phyloP scores from a whole-genome alignment of 2,797 vertebrate genomes.

The Scomberomorus guttatus region DNA sequence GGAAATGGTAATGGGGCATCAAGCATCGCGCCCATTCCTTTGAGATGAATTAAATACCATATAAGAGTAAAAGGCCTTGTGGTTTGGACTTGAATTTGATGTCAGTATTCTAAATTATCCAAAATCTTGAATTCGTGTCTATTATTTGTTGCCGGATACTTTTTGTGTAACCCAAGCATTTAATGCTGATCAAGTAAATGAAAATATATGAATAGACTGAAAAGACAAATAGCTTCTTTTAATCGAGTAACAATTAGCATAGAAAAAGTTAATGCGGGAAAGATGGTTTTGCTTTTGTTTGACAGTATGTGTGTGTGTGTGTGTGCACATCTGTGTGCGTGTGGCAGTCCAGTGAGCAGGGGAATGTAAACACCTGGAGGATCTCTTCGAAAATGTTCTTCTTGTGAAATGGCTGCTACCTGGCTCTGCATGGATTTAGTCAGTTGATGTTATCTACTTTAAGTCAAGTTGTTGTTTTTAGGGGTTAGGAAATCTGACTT shows the following conservation, averaged over 20 bases:
- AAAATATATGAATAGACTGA: neutral
- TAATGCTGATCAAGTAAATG: neutral
- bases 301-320: conserved; percentile 36
- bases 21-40: conserved; percentile 10
- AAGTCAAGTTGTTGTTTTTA: conserved; percentile 4
- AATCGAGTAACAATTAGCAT: neutral
- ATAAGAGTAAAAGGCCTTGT: neutral
- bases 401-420: conserved; percentile 68
- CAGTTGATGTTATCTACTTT: conserved; percentile 30
- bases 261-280: fast-evolving
- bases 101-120: neutral
- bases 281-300: conserved; percentile 21
- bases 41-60: conserved; percentile 1
- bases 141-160: neutral
- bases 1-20: conserved; percentile 12
- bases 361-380: conserved; percentile 82
- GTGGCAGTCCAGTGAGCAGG: conserved; percentile 42
- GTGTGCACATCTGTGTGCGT: conserved; percentile 34
- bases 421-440: conserved; percentile 33
- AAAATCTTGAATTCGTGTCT: neutral
- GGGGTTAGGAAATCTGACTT: conserved; percentile 6
- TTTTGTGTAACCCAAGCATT: neutral
- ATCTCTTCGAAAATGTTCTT: conserved; percentile 38
- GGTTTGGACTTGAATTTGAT: neutral
- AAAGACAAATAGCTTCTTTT: neutral